A percentile compares a stretch with the other conserved stretches of the same genome.
These are phyloP conservation scores for Parauchenoglanis punctatus DNA, from an alignment of 2,797 vertebrate genomes.

Conservation along the genomic window DNA sequence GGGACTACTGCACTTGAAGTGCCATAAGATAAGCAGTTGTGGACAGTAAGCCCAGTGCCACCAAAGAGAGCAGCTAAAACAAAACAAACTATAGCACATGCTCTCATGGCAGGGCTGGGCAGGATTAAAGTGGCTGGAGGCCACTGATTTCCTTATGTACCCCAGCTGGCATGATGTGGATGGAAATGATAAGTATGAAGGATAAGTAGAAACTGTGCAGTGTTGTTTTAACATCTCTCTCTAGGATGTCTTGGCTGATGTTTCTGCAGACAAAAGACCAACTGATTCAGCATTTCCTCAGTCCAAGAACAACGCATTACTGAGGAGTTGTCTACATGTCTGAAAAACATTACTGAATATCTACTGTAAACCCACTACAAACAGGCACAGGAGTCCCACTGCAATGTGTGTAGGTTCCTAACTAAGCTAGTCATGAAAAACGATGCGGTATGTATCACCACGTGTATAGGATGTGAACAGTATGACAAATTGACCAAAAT, in stretches of 20 bases:
- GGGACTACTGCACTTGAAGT: background rate
- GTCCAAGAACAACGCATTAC: background rate
- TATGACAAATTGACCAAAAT: background rate
- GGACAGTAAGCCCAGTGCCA: background rate
- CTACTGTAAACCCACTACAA: background rate
- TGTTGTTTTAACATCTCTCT: background rate
- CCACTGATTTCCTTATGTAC: background rate
- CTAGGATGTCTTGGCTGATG: background rate
- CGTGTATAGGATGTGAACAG: background rate
- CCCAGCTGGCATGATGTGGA: background rate
- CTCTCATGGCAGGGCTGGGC: background rate
- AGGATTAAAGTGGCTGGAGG: background rate
- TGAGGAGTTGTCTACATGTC: background rate
- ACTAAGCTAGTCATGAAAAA: background rate
- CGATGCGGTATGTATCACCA: background rate
- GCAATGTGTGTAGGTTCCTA: background rate
- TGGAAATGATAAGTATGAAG: background rate
- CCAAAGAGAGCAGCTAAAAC: background rate
- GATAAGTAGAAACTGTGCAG: background rate
- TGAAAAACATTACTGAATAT: constrained; percentile 1
- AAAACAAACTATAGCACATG: background rate
- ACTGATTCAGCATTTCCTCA: background rate
- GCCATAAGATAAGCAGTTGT: background rate
- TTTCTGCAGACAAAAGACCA: background rate
- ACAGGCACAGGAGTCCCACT: background rate